Base-by-base conservation (phyloP, 2,797 vertebrate species). In the Pygocentrus nattereri region DNA sequence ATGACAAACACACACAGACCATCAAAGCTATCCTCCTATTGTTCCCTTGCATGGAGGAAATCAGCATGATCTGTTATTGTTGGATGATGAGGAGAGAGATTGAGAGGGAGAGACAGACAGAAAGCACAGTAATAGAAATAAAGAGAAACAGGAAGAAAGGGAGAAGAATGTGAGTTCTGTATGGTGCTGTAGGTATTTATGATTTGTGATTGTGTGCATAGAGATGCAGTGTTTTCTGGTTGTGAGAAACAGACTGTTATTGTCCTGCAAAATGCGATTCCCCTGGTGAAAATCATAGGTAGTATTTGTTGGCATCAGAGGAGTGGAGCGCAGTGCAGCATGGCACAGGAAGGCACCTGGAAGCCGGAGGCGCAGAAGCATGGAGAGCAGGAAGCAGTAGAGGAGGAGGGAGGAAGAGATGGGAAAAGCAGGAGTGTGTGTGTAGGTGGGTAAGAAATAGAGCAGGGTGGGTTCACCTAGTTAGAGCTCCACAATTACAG, bases 21-120 rank as follows among this genome's bases (percentile, higher is more conserved):
- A 93, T 94, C 94, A 95, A 95, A 95, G 94, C 90, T 90, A 92
- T 94, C 91, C 93, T 92, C 84, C 92, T 75, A 95, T 95, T 95
- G 94, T 95, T 94, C 91, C 75, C 84, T 72, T 85, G 78, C 23
- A 50, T 85, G 88, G 89, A 94, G 94, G 94, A 95, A 93, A 88
- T 88, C 83, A 90, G 92, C 88, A 86, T 92, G 89, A 91, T 91
- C 88, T 94, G 93, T 94, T 95, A 93, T 95, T 95, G 91, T 94
- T 94, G 94, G 94, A 95, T 85, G 85, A 86, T 61, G 84, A 88
- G 88, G 87, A 88, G 85, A 85, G 85, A 88, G 82, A 61, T 82
- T 78, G 86, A 73, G 69, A 75, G 83, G 59, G 69, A 23, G 49
- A 68, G 18, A 71, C 13, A 65, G 50, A 69, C 25, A 7, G 18